These are phyloP conservation scores for Paramisgurnus dabryanus DNA, from an alignment of 2,113 vertebrate genomes.

Conservation along the genomic window DNA sequence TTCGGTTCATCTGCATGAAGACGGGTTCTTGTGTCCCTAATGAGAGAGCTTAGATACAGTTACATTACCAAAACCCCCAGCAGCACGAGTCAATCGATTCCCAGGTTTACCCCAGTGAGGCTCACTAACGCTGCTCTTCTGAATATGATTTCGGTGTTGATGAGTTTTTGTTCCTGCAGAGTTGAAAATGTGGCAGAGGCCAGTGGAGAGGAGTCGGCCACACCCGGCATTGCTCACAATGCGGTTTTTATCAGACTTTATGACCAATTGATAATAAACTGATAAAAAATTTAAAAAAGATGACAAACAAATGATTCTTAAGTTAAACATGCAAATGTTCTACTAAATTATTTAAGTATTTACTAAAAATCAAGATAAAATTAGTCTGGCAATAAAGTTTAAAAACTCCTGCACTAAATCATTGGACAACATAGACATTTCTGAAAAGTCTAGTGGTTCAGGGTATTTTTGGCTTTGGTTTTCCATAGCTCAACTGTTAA, in stretches of 20 bases:
- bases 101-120: conserved; percentile 62
- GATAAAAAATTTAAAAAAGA: too few species aligned
- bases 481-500: too few species aligned
- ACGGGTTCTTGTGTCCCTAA: conserved; percentile 54
- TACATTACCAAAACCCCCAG: conserved; percentile 59
- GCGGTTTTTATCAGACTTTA: conserved; percentile 60
- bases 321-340: too few species aligned
- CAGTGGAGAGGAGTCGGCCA: conserved; percentile 66
- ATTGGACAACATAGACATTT: too few species aligned
- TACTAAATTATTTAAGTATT: too few species aligned
- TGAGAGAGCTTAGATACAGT: conserved; percentile 57
- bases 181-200: conserved; percentile 58
- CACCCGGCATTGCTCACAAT: conserved; percentile 64
- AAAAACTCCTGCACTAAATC: too few species aligned
- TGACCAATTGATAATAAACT: too few species aligned
- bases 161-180: conserved; percentile 58
- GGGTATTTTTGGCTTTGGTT: conserved; percentile 4
- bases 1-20: conserved; percentile 67
- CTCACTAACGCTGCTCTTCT: conserved; percentile 59
- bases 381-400: too few species aligned
- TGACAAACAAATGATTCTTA: too few species aligned
- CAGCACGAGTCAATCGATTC: conserved; percentile 61
- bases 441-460: too few species aligned
- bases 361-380: too few species aligned
- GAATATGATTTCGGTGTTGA: conserved; percentile 63